A percentile compares a stretch with the other conserved stretches of the same genome.
phyloP scores from a whole-genome alignment of 2,797 vertebrate species.

The Linurgus olivaceus region DNA sequence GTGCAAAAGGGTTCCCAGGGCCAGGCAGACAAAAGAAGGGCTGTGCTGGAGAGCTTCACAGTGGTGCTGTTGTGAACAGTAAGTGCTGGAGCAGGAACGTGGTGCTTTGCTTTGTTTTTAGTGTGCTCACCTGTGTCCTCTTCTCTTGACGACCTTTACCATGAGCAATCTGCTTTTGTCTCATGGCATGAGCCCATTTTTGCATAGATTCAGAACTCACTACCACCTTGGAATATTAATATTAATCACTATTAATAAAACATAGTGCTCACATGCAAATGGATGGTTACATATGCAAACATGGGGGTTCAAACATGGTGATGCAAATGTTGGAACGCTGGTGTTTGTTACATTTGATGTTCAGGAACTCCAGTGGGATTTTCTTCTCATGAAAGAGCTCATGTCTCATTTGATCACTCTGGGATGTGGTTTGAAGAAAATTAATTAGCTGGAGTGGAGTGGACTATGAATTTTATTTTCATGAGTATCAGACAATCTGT shows the following conservation, averaged over 20 bases:
- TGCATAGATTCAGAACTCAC: background rate
- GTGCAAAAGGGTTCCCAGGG: slow-evolving; percentile 1
- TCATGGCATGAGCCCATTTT: background rate
- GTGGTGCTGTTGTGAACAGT: background rate
- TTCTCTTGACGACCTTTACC: background rate
- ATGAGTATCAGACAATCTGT: background rate
- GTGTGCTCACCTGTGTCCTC: background rate
- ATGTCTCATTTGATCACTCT: slow-evolving; percentile 42
- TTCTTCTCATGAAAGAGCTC: slow-evolving; percentile 40
- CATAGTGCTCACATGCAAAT: slow-evolving; percentile 36
- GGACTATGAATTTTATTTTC: slow-evolving; percentile 35
- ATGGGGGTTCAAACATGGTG: background rate
- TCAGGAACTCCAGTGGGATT: slow-evolving; percentile 37
- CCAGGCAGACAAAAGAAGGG: background rate
- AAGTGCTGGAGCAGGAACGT: background rate
- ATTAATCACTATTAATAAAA: slow-evolving; percentile 47
- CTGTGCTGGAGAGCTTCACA: background rate
- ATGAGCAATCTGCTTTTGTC: background rate
- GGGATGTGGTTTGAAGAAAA: slow-evolving; percentile 36
- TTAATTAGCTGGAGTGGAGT: slow-evolving; percentile 43
- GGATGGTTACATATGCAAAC: slow-evolving; percentile 6
- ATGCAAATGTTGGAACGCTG: background rate
- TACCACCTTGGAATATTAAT: slow-evolving; percentile 9
- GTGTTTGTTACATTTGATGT: slow-evolving; percentile 47
- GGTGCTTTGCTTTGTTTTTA: background rate